phyloP scores from a whole-genome alignment of 2,888 invertebrate genomes.

The Amblyteles armatorius region DNA sequence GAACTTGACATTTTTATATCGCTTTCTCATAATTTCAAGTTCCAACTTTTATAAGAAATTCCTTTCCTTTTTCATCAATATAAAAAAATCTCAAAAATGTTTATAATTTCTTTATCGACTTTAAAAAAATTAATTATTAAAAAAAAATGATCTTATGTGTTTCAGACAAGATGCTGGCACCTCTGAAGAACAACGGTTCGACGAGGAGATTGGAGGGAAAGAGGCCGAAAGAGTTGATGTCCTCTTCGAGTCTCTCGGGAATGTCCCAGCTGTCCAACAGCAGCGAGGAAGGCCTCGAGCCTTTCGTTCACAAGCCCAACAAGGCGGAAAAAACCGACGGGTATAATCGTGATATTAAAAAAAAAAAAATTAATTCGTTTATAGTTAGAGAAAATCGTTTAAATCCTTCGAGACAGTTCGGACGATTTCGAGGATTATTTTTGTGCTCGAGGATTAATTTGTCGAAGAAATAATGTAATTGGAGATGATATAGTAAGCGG shows the following conservation, averaged over 20 bases:
- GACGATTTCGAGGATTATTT: background rate
- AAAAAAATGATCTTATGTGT: background rate
- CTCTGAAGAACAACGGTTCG: conserved; percentile 74
- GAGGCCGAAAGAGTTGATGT: conserved; percentile 82
- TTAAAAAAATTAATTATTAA: background rate
- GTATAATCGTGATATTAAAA: conserved; percentile 68
- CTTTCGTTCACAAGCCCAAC: conserved; percentile 80
- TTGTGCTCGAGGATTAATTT: background rate
- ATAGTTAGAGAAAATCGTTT: background rate
- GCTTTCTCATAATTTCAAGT: too few species aligned
- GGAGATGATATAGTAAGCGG: background rate
- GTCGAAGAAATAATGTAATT: background rate
- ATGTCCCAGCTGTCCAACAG: conserved; percentile 84
- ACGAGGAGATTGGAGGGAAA: conserved; percentile 80
- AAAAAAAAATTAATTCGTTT: background rate
- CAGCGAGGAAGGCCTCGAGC: conserved; percentile 82
- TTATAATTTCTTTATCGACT: background rate
- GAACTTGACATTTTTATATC: too few species aligned
- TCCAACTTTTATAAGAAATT: too few species aligned
- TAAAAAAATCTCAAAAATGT: background rate
- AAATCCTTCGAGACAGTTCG: background rate
- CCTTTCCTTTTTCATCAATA: background rate
- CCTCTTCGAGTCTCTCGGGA: conserved; percentile 83
- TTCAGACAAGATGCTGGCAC: conserved; percentile 77
- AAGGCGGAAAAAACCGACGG: conserved; percentile 78